Evolutionary conservation across 2,797 vertebrate species (phyloP).

Genomic region (Gobio occitaniae): DNA sequence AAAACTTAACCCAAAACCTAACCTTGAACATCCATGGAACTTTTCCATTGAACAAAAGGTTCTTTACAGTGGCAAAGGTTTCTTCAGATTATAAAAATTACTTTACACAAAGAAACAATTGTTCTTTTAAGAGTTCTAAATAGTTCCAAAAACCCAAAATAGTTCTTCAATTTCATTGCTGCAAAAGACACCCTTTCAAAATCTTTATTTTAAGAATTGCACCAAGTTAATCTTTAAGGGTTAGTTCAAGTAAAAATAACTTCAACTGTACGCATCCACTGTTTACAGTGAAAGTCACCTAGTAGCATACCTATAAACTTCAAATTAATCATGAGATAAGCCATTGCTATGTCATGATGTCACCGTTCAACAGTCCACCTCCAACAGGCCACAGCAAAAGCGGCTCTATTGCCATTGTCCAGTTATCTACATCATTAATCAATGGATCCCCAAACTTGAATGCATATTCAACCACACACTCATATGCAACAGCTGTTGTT

Average conservation of each 20-base stretch:
- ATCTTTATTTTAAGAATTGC: background rate
- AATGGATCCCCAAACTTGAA: background rate
- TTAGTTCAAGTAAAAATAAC: background rate
- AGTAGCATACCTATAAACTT: background rate
- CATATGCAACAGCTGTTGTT: background rate
- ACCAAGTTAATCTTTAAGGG: background rate
- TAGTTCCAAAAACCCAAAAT: no score
- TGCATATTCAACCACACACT: background rate
- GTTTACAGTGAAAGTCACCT: background rate
- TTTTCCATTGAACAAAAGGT: background rate
- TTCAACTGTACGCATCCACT: background rate
- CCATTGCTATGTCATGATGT: background rate
- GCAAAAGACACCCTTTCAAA: background rate
- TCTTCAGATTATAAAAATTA: background rate
- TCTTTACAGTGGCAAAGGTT: background rate
- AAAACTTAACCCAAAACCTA: no score
- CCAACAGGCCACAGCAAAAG: background rate
- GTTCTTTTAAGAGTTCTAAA: background rate
- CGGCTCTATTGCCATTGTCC: background rate
- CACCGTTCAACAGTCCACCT: background rate
- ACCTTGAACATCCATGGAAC: background rate
- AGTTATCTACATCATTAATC: background rate
- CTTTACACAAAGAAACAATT: background rate
- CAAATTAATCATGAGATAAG: background rate
- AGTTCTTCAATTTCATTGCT: background rate